Percentiles rank a stretch among this genome's conserved stretches.
Conservation (phyloP, 2,888 invertebrate genomes). For the Ochropleura leucogaster region DNA sequence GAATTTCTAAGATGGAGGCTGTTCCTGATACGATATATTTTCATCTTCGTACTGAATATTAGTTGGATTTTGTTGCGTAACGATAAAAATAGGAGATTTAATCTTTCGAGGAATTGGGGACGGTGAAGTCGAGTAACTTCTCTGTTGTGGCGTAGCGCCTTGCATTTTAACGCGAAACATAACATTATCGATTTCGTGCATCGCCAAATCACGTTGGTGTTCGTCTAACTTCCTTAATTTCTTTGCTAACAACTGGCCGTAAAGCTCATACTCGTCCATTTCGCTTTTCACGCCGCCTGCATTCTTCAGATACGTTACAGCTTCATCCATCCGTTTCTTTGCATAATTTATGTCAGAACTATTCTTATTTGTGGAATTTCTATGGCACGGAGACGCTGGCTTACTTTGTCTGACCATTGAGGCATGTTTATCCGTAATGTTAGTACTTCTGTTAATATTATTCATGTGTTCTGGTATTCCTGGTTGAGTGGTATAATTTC, state of each 20-base stretch:
- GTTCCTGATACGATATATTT: constrained; percentile 76
- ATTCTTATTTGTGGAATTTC: constrained; percentile 41
- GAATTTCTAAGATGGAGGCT: constrained; percentile 59
- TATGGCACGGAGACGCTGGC: constrained; percentile 54
- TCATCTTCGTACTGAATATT: constrained; percentile 79
- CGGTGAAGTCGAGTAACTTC: constrained; percentile 75
- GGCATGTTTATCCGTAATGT: constrained; percentile 57
- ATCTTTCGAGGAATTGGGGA: constrained; percentile 75
- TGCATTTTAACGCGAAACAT: constrained; percentile 85
- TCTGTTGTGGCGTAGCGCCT: constrained; percentile 65
- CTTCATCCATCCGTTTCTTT: constrained; percentile 72
- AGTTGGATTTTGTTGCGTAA: constrained; percentile 71
- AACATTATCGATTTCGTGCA: constrained; percentile 87
- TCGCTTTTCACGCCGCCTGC: constrained; percentile 68
- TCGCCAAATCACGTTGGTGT: constrained; percentile 83
- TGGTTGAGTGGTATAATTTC: constrained; percentile 63
- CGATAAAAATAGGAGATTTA: constrained; percentile 81
- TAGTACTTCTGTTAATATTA: constrained; percentile 57
- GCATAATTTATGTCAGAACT: constrained; percentile 56
- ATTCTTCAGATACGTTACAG: constrained; percentile 64
- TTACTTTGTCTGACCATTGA: constrained; percentile 57
- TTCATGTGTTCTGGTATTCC: constrained; percentile 60
- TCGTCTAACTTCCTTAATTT: constrained; percentile 85
- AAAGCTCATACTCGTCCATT: constrained; percentile 85
- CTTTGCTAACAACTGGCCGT: constrained; percentile 83